A percentile compares a stretch with the other conserved stretches of the same genome.
Conservation (phyloP, 2,888 invertebrate species). For the Lumbricus terrestris region DNA sequence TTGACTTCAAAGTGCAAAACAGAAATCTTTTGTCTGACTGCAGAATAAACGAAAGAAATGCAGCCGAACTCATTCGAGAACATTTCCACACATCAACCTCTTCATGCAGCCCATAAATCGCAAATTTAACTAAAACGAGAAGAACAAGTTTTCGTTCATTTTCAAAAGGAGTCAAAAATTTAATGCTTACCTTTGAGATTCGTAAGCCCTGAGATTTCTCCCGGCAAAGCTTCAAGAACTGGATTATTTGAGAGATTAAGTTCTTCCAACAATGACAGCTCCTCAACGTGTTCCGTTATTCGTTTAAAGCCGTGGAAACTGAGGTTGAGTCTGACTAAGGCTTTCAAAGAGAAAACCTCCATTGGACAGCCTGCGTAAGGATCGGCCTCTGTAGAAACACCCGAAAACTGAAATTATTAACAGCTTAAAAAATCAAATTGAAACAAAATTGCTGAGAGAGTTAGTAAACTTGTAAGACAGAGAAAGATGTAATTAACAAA, state of each 20-base stretch:
- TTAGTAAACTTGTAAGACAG: not conserved
- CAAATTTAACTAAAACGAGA: too few relatives aligned
- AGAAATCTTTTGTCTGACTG: not conserved
- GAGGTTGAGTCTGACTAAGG: constrained; percentile 43
- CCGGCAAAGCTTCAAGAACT: constrained; percentile 36
- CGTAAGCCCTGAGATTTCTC: constrained; percentile 19
- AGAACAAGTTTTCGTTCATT: too few relatives aligned
- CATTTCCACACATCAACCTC: not conserved
- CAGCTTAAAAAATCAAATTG: not conserved
- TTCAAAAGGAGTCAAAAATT: not conserved
- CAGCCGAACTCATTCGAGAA: not conserved
- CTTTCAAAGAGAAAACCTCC: constrained; percentile 41
- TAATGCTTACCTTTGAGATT: not conserved
- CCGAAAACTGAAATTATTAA: not conserved
- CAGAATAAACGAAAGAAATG: not conserved
- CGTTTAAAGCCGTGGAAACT: constrained; percentile 46
- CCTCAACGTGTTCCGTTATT: constrained; percentile 44
- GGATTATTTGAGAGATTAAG: constrained; percentile 46
- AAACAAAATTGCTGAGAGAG: not conserved
- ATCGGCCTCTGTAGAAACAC: not conserved
- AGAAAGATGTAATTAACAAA: not conserved
- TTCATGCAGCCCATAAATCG: not conserved
- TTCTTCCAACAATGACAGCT: constrained; percentile 40
- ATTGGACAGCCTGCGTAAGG: constrained; percentile 40
- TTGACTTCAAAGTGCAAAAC: too few relatives aligned